Conservation (phyloP, 2,888 invertebrate species). For the Colletes collaris region DNA sequence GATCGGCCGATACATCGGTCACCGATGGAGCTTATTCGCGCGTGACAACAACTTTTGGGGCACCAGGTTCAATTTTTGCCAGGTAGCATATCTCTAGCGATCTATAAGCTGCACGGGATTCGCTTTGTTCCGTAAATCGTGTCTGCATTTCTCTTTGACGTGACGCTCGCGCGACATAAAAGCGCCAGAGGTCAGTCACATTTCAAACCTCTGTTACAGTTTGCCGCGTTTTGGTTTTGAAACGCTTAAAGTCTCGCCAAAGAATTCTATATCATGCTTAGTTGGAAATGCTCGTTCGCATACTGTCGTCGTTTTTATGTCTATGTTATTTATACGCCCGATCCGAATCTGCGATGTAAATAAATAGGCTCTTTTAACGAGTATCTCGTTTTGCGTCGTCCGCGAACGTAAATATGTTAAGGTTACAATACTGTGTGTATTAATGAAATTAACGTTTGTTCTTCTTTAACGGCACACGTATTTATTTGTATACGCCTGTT, state of each 20-base stretch:
- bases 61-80: slow-evolving; percentile 62
- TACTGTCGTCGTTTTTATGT: not conserved
- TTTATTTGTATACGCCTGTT: not conserved
- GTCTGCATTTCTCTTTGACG: slow-evolving; percentile 47
- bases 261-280: slow-evolving; percentile 8
- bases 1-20: slow-evolving; percentile 49
- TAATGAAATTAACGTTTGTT: slow-evolving; percentile 13
- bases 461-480: not conserved
- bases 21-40: slow-evolving; percentile 70
- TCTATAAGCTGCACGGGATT: slow-evolving; percentile 31
- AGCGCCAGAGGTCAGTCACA: slow-evolving; percentile 60
- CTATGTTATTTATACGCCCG: slow-evolving; percentile 3
- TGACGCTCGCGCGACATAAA: slow-evolving; percentile 53
- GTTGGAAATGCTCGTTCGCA: not conserved
- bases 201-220: slow-evolving; percentile 48
- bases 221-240: slow-evolving; percentile 46
- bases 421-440: not conserved
- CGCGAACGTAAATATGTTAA: slow-evolving; percentile 19
- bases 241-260: slow-evolving; percentile 10
- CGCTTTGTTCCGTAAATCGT: slow-evolving; percentile 30
- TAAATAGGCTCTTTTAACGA: slow-evolving; percentile 1
- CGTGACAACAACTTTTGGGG: slow-evolving; percentile 70
- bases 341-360: slow-evolving; percentile 5
- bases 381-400: slow-evolving; percentile 7
- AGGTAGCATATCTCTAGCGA: slow-evolving; percentile 58